A percentile compares a stretch with the other conserved stretches of the same genome.
Evolutionary conservation across 2,113 vertebrate species (phyloP).

Genomic region (Tinamus guttatus): DNA sequence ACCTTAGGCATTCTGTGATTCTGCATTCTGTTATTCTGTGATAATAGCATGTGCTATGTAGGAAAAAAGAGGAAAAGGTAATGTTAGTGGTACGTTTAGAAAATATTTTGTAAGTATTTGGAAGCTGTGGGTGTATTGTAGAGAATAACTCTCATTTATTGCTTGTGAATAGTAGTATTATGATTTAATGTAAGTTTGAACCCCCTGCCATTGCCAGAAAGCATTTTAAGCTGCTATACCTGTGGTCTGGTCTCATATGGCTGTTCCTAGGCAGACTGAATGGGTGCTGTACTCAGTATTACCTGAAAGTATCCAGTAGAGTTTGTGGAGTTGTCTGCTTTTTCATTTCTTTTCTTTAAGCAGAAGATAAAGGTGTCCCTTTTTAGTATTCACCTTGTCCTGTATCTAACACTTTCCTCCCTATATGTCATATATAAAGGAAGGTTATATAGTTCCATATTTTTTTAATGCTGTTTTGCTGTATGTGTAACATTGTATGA

Average conservation of each 20-base stretch:
- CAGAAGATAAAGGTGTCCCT: background rate
- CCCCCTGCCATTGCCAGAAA: background rate
- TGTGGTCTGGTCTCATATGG: slow-evolving; percentile 1
- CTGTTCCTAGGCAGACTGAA: background rate
- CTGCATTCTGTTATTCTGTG: no score
- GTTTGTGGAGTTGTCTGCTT: background rate
- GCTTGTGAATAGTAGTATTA: background rate
- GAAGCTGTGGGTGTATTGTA: background rate
- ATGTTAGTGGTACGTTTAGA: background rate
- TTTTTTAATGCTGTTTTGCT: background rate
- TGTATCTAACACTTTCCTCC: background rate
- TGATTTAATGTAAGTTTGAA: background rate
- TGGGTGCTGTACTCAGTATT: background rate
- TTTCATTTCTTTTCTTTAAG: background rate
- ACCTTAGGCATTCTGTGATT: no score
- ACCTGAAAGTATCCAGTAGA: background rate
- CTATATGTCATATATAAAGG: background rate
- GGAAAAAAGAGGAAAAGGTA: background rate
- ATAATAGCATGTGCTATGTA: background rate
- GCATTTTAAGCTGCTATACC: background rate
- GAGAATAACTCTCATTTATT: background rate
- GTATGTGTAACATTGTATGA: background rate
- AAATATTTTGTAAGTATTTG: background rate
- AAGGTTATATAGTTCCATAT: background rate
- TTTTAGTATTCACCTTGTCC: background rate